Percentiles rank a stretch among this genome's conserved stretches.
Evolutionary conservation across 1,140 invertebrate genomes (phyloP).

Genomic region (Xylocopa sonorina): DNA sequence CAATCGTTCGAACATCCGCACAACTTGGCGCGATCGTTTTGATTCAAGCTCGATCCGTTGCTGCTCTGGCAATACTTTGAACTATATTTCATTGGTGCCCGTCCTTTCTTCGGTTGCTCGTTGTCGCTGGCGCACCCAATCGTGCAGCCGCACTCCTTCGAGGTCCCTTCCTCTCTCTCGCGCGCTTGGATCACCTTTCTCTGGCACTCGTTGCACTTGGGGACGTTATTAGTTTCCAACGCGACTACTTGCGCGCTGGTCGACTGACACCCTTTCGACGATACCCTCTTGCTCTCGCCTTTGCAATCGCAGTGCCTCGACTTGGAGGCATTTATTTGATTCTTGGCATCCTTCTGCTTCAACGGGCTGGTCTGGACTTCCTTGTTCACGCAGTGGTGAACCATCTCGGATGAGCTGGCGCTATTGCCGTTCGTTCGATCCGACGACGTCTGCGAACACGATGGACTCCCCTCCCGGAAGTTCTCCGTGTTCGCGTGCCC

Average conservation of each 20-base stretch:
- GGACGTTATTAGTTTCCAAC: not conserved
- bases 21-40: slow-evolving; percentile 24
- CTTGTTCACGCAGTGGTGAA: not conserved
- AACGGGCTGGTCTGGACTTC: slow-evolving; percentile 22
- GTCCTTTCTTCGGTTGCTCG: slow-evolving; percentile 5
- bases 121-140: slow-evolving; percentile 36
- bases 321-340: slow-evolving; percentile 76
- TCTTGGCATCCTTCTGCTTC: slow-evolving; percentile 76
- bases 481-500: not conserved
- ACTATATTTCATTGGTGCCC: slow-evolving; percentile 14
- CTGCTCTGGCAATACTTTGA: slow-evolving; percentile 35
- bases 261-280: slow-evolving; percentile 27
- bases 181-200: slow-evolving; percentile 14
- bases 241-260: slow-evolving; percentile 18
- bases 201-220: slow-evolving; percentile 39
- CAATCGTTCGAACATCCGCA: slow-evolving; percentile 61
- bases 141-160: slow-evolving; percentile 1
- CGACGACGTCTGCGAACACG: slow-evolving; percentile 8
- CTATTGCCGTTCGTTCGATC: slow-evolving; percentile 30
- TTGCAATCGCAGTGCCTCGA: slow-evolving; percentile 60
- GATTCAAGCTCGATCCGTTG: slow-evolving; percentile 34
- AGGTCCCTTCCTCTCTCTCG: not conserved
- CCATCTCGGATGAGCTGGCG: slow-evolving; percentile 14
- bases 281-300: slow-evolving; percentile 13
- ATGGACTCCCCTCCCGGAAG: not conserved